Evolutionary conservation across 2,888 invertebrate species (phyloP).

Genomic region (Junonia oenone): DNA sequence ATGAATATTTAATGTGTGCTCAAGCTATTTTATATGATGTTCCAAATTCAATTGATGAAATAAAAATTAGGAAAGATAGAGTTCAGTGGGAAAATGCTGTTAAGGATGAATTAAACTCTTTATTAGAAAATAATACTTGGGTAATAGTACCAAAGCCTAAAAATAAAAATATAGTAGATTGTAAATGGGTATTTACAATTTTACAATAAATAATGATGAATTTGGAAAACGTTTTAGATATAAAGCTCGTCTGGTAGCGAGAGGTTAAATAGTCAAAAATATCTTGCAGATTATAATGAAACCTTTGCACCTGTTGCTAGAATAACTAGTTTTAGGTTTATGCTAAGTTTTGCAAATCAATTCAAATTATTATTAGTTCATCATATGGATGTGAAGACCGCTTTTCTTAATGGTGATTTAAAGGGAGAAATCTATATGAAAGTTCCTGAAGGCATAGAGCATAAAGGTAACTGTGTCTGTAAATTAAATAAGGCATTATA

Average conservation of each 20-base stretch:
- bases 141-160: conserved; percentile 28
- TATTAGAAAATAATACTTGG: conserved; percentile 33
- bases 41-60: too few relatives aligned
- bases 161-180: conserved; percentile 33
- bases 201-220: conserved; percentile 31
- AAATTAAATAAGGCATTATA: conserved; percentile 36
- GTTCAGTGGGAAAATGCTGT: conserved; percentile 27
- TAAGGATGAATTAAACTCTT: conserved; percentile 29
- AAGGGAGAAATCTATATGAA: conserved; percentile 34
- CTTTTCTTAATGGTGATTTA: conserved; percentile 30
- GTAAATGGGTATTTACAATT: conserved; percentile 33
- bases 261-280: conserved; percentile 37
- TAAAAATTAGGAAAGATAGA: too few relatives aligned
- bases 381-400: conserved; percentile 34
- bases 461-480: conserved; percentile 30
- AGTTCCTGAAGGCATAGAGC: conserved; percentile 29
- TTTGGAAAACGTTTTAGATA: conserved; percentile 30
- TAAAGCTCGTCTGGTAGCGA: conserved; percentile 36
- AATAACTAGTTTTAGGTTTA: conserved; percentile 33
- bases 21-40: too few relatives aligned
- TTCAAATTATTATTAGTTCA: conserved; percentile 26
- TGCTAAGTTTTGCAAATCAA: conserved; percentile 32
- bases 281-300: conserved; percentile 33
- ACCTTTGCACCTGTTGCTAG: conserved; percentile 38
- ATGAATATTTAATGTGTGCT: too few relatives aligned